Conservation (phyloP, 1,140 invertebrate species). For the Physella acuta region DNA sequence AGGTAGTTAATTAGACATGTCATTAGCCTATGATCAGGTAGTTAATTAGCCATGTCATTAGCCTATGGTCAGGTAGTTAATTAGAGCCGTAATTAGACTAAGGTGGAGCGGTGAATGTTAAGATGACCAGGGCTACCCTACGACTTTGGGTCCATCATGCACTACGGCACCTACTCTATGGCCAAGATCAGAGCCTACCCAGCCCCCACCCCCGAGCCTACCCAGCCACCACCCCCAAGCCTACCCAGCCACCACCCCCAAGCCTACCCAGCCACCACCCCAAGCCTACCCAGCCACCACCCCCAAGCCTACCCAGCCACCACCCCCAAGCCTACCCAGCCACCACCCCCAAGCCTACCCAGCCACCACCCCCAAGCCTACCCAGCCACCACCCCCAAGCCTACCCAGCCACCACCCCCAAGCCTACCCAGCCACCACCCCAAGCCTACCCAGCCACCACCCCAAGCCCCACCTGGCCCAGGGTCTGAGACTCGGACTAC, state of each 20-base stretch:
- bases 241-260: background rate
- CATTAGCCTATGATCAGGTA: too few relatives aligned
- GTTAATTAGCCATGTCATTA: too few relatives aligned
- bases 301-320: background rate
- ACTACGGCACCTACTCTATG: background rate
- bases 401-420: background rate
- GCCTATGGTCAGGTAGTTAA: too few relatives aligned
- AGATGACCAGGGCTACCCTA: conserved; percentile 6
- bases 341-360: background rate
- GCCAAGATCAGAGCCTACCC: background rate
- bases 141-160: conserved; percentile 10
- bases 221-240: background rate
- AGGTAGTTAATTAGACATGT: too few relatives aligned
- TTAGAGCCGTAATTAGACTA: too few relatives aligned
- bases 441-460: too few relatives aligned
- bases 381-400: too few relatives aligned
- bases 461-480: background rate
- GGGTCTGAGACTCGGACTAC: too few relatives aligned
- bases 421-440: background rate
- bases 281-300: too few relatives aligned
- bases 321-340: background rate
- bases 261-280: background rate
- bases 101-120: too few relatives aligned
- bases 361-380: background rate
- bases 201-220: background rate